Conservation (phyloP, 2,888 invertebrate genomes). For the Galerucella pusilla region DNA sequence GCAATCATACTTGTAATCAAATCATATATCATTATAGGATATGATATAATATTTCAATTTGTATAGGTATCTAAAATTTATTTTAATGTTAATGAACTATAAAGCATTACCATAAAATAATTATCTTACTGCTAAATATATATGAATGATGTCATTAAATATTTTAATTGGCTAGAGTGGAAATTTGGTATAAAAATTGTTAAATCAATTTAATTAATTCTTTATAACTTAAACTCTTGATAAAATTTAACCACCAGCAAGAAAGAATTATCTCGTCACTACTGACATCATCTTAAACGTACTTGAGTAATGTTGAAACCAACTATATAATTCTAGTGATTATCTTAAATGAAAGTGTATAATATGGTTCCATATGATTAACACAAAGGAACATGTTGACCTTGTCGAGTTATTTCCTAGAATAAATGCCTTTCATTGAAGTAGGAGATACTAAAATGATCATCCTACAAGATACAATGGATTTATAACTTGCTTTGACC, state of each 20-base stretch:
- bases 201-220: neutral
- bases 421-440: neutral
- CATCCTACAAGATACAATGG: neutral
- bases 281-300: neutral
- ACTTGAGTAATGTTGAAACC: neutral
- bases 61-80: neutral
- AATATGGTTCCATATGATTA: neutral
- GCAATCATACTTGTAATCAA: neutral
- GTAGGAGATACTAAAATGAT: neutral
- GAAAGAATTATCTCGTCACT: neutral
- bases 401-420: constrained; percentile 8
- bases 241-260: neutral
- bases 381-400: neutral
- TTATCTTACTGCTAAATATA: neutral
- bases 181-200: neutral
- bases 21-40: neutral
- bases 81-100: neutral
- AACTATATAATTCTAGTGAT: neutral
- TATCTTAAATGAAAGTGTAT: neutral
- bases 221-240: neutral
- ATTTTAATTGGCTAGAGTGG: neutral
- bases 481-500: neutral
- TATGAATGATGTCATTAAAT: too few species aligned
- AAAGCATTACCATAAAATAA: neutral
- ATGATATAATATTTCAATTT: neutral